Base-by-base conservation (phyloP, 2,888 invertebrate species). In the Glyphotaelius pellucidus region DNA sequence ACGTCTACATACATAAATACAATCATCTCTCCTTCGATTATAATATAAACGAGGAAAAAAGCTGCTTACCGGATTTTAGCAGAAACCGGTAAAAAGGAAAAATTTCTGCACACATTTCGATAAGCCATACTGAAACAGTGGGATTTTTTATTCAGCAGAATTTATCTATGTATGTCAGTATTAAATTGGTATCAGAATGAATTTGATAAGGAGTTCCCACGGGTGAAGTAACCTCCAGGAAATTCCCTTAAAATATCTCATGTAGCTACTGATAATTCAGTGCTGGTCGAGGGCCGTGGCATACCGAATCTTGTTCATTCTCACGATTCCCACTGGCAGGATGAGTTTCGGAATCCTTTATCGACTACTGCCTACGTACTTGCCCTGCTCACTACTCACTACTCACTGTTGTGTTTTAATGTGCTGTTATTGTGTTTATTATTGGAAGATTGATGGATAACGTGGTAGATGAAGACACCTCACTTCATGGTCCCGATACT, bases 181-280 rank as follows among this genome's bases (percentile, higher is more conserved):
- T 67, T 67, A 67, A 19, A 67, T 67, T 67, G 52, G 52, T 67
- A 7, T 83, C 83, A 83, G 14, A 14, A 31, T 32, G 83, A 31
- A 35, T 83, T 15, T 42, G 85, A 85, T 38, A 38, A n/a, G n/a
- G 42, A 38, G 38, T 85, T 85, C 85, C 85, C 85, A 85, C 85
- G 85, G 38, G 38, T n/a, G n/a, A 83, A 85, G 25, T 38, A 42
- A 38, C 85, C 11, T n/a, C 15, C 38, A 38, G 85, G 42, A 85
- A 85, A 85, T 85, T 85, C 38, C 85, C 85, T 35, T 38, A 85
- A 85, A 85, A 83, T 83, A 83, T 83, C 83, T 83, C 83, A 32
- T 35, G 31, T 83, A 15, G 83, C 35, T 30, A 35, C 83, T 32
- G 83, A 83, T 83, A 83, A 83, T 32, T 15, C 35, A 14, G 19